A percentile compares a stretch with the other conserved stretches of the same genome.
phyloP scores from a whole-genome alignment of 2,888 invertebrate species.

The Lutraria lutraria region DNA sequence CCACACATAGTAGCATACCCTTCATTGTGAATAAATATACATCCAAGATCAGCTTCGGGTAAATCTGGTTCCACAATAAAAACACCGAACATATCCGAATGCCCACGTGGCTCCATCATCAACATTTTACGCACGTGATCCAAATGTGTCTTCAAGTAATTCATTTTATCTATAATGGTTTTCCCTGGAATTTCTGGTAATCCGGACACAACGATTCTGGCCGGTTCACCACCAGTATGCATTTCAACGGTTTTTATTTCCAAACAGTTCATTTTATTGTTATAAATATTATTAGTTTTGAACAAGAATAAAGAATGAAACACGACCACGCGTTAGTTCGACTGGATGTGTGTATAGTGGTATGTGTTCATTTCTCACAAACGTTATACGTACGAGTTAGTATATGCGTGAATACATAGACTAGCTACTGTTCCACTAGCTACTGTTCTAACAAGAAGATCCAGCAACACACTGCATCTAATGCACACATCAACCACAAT shows the following conservation, averaged over 20 bases:
- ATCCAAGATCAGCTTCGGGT: conserved; percentile 82
- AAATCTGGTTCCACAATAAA: conserved; percentile 82
- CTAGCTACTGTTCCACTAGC: too few relatives aligned
- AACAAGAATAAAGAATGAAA: too few relatives aligned
- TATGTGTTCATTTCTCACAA: too few relatives aligned
- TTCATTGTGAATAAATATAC: conserved; percentile 86
- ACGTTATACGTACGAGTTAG: too few relatives aligned
- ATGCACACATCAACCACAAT: too few relatives aligned
- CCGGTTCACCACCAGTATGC: conserved; percentile 86
- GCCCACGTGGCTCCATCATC: conserved; percentile 86
- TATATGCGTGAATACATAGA: too few relatives aligned
- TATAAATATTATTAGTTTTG: too few relatives aligned
- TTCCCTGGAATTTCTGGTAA: conserved; percentile 79
- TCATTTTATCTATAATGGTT: conserved; percentile 84
- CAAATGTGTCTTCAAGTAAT: conserved; percentile 77
- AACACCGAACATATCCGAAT: conserved; percentile 87
- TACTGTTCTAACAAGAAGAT: too few relatives aligned
- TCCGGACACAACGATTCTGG: conserved; percentile 85
- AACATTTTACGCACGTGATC: conserved; percentile 84
- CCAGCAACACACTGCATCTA: too few relatives aligned
- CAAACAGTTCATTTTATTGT: conserved; percentile 2
- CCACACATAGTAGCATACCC: conserved; percentile 87
- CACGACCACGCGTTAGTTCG: too few relatives aligned
- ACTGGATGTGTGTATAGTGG: too few relatives aligned
- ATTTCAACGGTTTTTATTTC: conserved; percentile 79